Evolutionary conservation across 2,888 invertebrate species (phyloP), one percentile per base, ranked within the genome.

Genomic region (Phorcus lineatus): DNA sequence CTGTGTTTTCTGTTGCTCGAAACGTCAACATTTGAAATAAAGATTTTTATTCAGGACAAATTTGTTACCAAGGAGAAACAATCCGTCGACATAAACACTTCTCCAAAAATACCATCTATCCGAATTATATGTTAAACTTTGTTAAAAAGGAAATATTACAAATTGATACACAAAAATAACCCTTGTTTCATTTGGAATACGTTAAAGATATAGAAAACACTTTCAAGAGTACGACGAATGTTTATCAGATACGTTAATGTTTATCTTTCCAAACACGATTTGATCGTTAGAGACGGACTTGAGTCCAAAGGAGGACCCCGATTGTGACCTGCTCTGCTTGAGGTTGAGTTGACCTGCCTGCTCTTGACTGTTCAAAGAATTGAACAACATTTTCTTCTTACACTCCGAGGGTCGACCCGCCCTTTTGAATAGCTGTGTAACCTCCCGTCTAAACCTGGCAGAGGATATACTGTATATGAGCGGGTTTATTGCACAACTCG

Each of bases 391-490:
- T 17, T 74, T 74, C 74, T 74, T 74, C 24, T 74, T 74, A 9
- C 47, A 47, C n/a, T 47, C 24, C 6, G 24, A 47, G 13, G 74
- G 24, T 13, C 52, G 19, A 4, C 74, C 52, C n/a, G 52, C 52
- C 9, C 74, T 24, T 24, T 74, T 74, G 52, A 74, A 74, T 3
- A 74, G n/a, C 74, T 52, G 40, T 7, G 52, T 52, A 19, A 74
- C 52, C 70, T 78, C 54, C 4, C 52, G 28, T n/a, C 78, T 67
- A 36, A 78, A 78, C 9, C 70, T 47, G 16, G 78, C 67, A 13
- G 78, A 78, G 53, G 54, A 78, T 52, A 78, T 52, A 70, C 78
- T 78, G 36, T 78, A 78, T 28, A 78, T 70, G 1, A 78, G 47
- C 6, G 78, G 78, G 54, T 78, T 78, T 19, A 54, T 70, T 53